Percentiles rank a stretch among this genome's conserved stretches.
Evolutionary conservation across 2,888 invertebrate species (phyloP).

Genomic region (Temnothorax rugatulus): DNA sequence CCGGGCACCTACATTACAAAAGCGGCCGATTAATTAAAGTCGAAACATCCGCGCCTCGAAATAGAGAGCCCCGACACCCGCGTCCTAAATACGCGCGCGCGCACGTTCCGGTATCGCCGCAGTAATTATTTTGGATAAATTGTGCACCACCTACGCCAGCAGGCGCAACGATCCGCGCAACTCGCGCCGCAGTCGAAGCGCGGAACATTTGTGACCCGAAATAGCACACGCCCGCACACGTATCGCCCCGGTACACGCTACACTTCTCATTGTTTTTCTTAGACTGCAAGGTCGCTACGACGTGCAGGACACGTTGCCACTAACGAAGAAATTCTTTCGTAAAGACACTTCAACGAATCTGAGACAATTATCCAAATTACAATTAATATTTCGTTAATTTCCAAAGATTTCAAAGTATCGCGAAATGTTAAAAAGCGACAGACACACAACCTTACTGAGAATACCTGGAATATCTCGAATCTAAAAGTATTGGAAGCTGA

Average conservation of each 20-base stretch:
- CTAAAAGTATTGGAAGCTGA: neutral
- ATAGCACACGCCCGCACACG: constrained; percentile 70
- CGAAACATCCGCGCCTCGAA: constrained; percentile 67
- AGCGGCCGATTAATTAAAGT: constrained; percentile 71
- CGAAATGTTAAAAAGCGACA: neutral
- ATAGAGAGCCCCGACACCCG: constrained; percentile 60
- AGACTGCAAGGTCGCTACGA: constrained; percentile 70
- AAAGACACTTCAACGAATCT: neutral
- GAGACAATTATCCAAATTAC: neutral
- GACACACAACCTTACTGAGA: neutral
- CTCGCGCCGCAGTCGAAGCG: constrained; percentile 62
- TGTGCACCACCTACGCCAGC: constrained; percentile 68
- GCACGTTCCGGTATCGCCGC: constrained; percentile 62
- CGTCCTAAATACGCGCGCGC: constrained; percentile 65
- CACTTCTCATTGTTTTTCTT: constrained; percentile 75
- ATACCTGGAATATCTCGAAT: neutral
- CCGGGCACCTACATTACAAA: constrained; percentile 52
- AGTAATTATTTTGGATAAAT: constrained; percentile 74
- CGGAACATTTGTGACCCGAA: constrained; percentile 72
- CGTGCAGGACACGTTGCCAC: constrained; percentile 16
- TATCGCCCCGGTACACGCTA: constrained; percentile 50
- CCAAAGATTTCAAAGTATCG: neutral
- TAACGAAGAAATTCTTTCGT: neutral
- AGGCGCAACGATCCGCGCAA: constrained; percentile 60
- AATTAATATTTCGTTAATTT: constrained; percentile 6